phyloP scores from a whole-genome alignment of 2,888 invertebrate genomes.

The Parasteatoda lunata region DNA sequence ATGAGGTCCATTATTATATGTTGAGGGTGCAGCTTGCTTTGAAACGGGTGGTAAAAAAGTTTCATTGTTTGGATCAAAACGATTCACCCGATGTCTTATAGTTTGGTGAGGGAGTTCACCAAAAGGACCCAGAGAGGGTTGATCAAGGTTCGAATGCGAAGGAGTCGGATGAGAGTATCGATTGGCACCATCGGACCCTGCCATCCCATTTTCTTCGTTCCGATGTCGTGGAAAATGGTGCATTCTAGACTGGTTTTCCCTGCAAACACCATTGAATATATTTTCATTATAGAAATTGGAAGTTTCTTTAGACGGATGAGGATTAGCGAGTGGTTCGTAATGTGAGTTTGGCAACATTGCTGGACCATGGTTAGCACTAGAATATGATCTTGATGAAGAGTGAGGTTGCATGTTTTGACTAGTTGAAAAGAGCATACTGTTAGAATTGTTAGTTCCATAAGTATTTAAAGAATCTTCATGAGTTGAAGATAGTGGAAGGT shows the following conservation, averaged over 20 bases:
- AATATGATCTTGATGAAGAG: slow-evolving; percentile 15
- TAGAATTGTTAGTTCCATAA: slow-evolving; percentile 27
- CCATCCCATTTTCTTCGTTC: slow-evolving; percentile 40
- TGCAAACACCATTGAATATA: slow-evolving; percentile 40
- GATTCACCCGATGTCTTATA: slow-evolving; percentile 35
- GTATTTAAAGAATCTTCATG: slow-evolving; percentile 56
- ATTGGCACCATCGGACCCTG: slow-evolving; percentile 19
- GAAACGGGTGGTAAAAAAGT: slow-evolving; percentile 44
- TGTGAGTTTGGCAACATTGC: slow-evolving; percentile 13
- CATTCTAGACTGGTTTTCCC: slow-evolving; percentile 42
- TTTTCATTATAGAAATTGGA: slow-evolving; percentile 23
- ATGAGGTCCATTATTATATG: slow-evolving; percentile 57
- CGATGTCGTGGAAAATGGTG: slow-evolving; percentile 17
- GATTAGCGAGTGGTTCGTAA: slow-evolving; percentile 27
- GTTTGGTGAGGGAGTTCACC: slow-evolving; percentile 69
- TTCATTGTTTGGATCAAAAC: slow-evolving; percentile 47
- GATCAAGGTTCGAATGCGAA: slow-evolving; percentile 40
- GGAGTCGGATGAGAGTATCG: slow-evolving; percentile 12
- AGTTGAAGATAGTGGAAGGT: slow-evolving; percentile 33
- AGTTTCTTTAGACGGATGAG: slow-evolving; percentile 43
- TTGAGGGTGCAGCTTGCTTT: slow-evolving; percentile 23
- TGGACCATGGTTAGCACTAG: slow-evolving; percentile 6
- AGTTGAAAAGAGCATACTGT: slow-evolving; percentile 25
- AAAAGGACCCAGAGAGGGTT: slow-evolving; percentile 60
- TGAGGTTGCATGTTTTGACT: slow-evolving; percentile 31